Conservation (phyloP, 2,888 invertebrate species). For the Tenthredo livida region DNA sequence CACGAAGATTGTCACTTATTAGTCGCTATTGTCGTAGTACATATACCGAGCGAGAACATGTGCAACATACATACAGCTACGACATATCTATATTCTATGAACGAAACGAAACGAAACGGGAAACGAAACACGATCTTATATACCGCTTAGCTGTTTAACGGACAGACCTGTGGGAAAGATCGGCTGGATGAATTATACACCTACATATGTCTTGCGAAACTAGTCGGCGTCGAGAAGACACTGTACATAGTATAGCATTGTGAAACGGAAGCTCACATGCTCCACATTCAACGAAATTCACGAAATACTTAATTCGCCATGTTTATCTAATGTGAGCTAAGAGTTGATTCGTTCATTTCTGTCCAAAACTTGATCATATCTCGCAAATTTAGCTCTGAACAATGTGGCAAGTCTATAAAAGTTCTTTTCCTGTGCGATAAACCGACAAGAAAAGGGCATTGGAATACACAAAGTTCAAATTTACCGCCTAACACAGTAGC, state of each 20-base stretch:
- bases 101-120: slow-evolving; percentile 27
- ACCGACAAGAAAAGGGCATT: not conserved
- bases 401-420: not conserved
- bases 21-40: slow-evolving; percentile 2
- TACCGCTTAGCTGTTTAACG: slow-evolving; percentile 9
- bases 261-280: slow-evolving; percentile 29
- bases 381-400: not conserved
- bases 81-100: not conserved
- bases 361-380: not conserved
- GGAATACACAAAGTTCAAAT: not conserved
- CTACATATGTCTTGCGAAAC: slow-evolving; percentile 18
- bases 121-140: slow-evolving; percentile 17
- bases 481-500: not conserved
- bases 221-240: slow-evolving; percentile 8
- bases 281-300: slow-evolving; percentile 6
- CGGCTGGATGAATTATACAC: too few species aligned
- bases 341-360: not conserved
- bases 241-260: not conserved
- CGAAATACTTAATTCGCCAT: not conserved
- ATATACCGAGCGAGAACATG: not conserved
- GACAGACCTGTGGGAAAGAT: slow-evolving; percentile 39
- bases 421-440: not conserved
- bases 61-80: not conserved
- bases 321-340: not conserved
- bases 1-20: slow-evolving; percentile 44